Evolutionary conservation across 2,113 vertebrate species (phyloP), one percentile per base, ranked within the genome.

Genomic region (Silurus asotus): DNA sequence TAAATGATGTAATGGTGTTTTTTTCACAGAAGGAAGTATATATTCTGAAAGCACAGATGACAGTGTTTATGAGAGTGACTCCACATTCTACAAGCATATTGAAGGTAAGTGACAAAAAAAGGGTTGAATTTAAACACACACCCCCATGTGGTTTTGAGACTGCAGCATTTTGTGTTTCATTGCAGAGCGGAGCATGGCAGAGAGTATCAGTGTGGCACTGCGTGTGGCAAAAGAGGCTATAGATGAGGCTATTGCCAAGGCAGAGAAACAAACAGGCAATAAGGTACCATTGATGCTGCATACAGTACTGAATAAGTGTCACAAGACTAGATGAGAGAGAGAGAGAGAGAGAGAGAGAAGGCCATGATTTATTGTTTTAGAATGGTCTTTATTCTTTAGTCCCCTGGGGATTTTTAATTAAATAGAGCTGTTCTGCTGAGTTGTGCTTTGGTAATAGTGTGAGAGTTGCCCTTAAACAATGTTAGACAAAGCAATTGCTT

Each of bases 151-250:
- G 25, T 55, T 56, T 79, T 69, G 17, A 74, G 48, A 51, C 28
- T 74, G 11, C 17, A 25, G 51, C 10, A 55, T 77, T 11, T 8
- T 15, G 28, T 82, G 6, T 61, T 64, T 56, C 55, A 15, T 81
- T 81, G 53, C 88, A 96, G 98, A 97, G 92, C 96, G 96, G 91
- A 97, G 96, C 93, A 95, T 97, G 96, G 96, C 96, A 87, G 97
- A 98, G 90, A 97, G 96, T 0, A 91, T 98, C 91, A 95, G 94
- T 28, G 97, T 98, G 49, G 97, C 98, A 78, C 89, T 95, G 45
- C 95, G 96, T 3, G 98, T 99, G 92, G 97, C 97, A 72, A 96
- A 98, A 90, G 98, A 99, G 87, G 96, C 97, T 88, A 94, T 99
- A 61, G 97, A 99, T 88, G 98, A 99, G 91, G 98, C 97, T 20